Conservation (phyloP, 2,113 vertebrate species). For the Dromas ardeola region DNA sequence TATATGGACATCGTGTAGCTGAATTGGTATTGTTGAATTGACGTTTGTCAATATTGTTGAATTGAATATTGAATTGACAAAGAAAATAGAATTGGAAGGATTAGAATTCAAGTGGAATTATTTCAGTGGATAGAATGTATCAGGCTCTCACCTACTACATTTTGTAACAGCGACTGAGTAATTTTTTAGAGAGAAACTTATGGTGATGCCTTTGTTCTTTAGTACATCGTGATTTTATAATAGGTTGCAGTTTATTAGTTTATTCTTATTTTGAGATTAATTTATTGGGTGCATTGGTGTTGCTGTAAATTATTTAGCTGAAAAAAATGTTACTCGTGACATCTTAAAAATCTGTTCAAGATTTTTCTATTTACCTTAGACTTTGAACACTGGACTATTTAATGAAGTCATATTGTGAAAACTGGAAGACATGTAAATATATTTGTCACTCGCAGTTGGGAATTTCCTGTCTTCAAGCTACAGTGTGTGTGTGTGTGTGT, state of each 20-base stretch:
- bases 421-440: background rate
- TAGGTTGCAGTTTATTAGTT: background rate
- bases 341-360: background rate
- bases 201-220: background rate
- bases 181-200: background rate
- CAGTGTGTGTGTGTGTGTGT: background rate
- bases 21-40: background rate
- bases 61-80: no score
- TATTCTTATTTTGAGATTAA: background rate
- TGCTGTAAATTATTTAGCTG: background rate
- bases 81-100: background rate
- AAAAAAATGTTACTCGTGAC: background rate
- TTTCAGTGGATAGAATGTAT: background rate
- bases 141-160: background rate
- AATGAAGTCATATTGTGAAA: background rate
- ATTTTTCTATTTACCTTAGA: background rate
- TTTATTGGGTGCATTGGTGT: background rate
- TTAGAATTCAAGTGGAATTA: background rate
- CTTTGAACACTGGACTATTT: background rate
- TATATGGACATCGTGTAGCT: background rate
- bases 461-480: background rate
- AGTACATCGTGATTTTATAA: background rate
- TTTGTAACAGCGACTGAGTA: background rate
- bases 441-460: background rate
- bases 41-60: no score